Evolutionary conservation across 1,140 invertebrate species (phyloP).

Genomic region (Ephestia elutella): DNA sequence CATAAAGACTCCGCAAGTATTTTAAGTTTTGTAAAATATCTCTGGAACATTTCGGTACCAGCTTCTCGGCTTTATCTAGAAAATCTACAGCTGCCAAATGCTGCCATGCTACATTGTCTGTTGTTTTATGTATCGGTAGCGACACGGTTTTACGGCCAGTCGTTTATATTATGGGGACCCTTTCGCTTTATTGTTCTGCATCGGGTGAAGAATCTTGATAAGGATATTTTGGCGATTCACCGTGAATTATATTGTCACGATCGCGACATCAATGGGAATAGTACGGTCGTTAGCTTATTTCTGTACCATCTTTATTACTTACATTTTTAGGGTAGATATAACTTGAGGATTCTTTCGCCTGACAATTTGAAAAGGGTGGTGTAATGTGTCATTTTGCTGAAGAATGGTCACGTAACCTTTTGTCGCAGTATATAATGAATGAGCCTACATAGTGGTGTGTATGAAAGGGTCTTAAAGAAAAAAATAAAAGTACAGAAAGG

Average conservation of each 20-base stretch:
- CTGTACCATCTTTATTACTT: not conserved
- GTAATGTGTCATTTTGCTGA: too few relatives aligned
- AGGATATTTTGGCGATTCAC: conserved; percentile 14
- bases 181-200: conserved; percentile 35
- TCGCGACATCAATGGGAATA: not conserved
- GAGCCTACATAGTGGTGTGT: too few relatives aligned
- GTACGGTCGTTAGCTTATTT: not conserved
- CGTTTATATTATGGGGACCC: conserved; percentile 37
- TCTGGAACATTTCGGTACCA: conserved; percentile 36
- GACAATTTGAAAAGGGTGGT: not conserved
- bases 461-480: not conserved
- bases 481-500: conserved; percentile 24
- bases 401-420: too few relatives aligned
- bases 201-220: conserved; percentile 30
- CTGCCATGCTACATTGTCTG: conserved; percentile 37
- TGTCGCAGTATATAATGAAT: too few relatives aligned
- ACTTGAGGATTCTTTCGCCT: not conserved
- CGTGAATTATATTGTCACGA: conserved; percentile 7
- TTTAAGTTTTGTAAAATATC: conserved; percentile 53
- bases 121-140: conserved; percentile 46
- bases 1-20: conserved; percentile 39
- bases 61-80: conserved; percentile 41
- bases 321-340: not conserved
- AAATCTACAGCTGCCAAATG: conserved; percentile 41
- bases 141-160: conserved; percentile 37